phyloP scores from a whole-genome alignment of 2,113 vertebrate species.

The Rhinoderma darwinii region DNA sequence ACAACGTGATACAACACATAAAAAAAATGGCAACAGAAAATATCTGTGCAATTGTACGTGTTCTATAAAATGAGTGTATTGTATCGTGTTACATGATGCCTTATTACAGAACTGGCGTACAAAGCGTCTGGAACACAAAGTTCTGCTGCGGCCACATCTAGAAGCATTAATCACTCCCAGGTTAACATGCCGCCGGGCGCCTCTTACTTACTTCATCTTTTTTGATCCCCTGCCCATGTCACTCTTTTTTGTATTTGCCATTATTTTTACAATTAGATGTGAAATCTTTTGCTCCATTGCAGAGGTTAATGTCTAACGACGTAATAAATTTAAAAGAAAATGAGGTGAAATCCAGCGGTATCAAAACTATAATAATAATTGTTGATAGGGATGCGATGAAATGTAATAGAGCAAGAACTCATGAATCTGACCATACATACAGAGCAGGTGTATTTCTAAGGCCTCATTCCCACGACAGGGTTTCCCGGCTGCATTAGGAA shows the following conservation, averaged over 20 bases:
- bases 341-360: neutral
- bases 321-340: neutral
- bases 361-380: neutral
- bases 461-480: too few species aligned
- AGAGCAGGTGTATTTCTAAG: too few species aligned
- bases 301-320: neutral
- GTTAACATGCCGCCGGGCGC: neutral
- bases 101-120: constrained; percentile 30
- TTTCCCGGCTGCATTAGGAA: too few species aligned
- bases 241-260: neutral
- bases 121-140: constrained; percentile 4
- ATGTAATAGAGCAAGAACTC: neutral
- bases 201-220: neutral
- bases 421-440: neutral
- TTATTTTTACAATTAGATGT: neutral
- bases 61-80: neutral
- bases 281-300: neutral
- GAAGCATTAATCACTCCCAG: constrained; percentile 42
- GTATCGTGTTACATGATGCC: neutral
- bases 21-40: neutral
- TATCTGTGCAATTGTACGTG: neutral
- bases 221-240: neutral
- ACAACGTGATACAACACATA: neutral
- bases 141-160: neutral
- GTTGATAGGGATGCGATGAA: neutral